Percentiles rank a stretch among this genome's conserved stretches.
Evolutionary conservation across 2,797 vertebrate species (phyloP).

Genomic region (Anniella stebbinsi): DNA sequence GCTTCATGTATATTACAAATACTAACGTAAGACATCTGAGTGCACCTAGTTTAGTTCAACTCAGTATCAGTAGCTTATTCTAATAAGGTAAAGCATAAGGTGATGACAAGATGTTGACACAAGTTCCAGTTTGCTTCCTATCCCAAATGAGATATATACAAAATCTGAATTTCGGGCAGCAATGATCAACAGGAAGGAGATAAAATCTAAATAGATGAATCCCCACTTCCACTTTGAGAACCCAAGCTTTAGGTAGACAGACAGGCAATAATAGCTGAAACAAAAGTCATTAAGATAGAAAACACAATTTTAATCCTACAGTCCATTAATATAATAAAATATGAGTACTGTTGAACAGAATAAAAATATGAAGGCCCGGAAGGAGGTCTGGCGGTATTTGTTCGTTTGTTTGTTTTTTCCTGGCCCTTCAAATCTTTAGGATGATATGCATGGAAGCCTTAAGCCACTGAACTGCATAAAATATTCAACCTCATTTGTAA

Average conservation of each 20-base stretch:
- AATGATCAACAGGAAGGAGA: background rate
- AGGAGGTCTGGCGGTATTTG: no score
- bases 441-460: background rate
- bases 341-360: background rate
- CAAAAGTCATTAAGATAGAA: slow-evolving; percentile 36
- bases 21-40: background rate
- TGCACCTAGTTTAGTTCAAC: background rate
- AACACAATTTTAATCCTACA: slow-evolving; percentile 18
- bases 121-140: background rate
- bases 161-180: background rate
- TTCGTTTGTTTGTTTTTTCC: background rate
- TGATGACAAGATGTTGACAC: background rate
- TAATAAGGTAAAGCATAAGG: background rate
- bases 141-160: background rate
- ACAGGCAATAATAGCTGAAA: slow-evolving; percentile 42
- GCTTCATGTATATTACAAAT: background rate
- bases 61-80: background rate
- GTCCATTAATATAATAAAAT: background rate
- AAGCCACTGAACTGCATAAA: slow-evolving; percentile 19
- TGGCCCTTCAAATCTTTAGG: background rate
- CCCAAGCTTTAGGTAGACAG: slow-evolving; percentile 31
- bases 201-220: background rate
- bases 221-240: background rate
- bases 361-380: no score
- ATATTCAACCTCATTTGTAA: slow-evolving; percentile 36